Percentiles rank a stretch among this genome's conserved stretches.
phyloP scores from a whole-genome alignment of 2,888 invertebrate genomes.

The Chromoteleia sp. region DNA sequence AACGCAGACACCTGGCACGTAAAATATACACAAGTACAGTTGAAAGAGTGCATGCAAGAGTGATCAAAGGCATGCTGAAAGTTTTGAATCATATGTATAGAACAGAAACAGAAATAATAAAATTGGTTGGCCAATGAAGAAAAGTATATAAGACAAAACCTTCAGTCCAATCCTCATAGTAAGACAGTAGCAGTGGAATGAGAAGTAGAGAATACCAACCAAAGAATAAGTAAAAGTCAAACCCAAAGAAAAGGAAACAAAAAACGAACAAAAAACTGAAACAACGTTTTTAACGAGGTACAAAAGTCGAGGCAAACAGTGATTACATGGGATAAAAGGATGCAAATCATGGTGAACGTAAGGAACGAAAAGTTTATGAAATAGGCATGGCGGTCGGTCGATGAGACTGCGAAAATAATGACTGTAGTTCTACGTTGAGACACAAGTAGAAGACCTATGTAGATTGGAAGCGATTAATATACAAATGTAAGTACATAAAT shows the following conservation, averaged over 20 bases:
- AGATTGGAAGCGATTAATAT: slow-evolving; percentile 76
- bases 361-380: slow-evolving; percentile 62
- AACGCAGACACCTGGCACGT: background rate
- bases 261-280: slow-evolving; percentile 52
- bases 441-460: slow-evolving; percentile 72
- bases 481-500: slow-evolving; percentile 71
- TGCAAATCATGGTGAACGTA: slow-evolving; percentile 61
- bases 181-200: slow-evolving; percentile 82
- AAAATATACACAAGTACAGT: slow-evolving; percentile 12
- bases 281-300: slow-evolving; percentile 22
- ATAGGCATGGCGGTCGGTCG: slow-evolving; percentile 66
- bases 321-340: slow-evolving; percentile 24
- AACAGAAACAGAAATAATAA: slow-evolving; percentile 67
- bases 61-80: slow-evolving; percentile 59
- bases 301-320: slow-evolving; percentile 60
- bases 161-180: slow-evolving; percentile 84
- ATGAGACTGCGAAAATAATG: slow-evolving; percentile 69
- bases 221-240: slow-evolving; percentile 67
- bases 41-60: slow-evolving; percentile 49
- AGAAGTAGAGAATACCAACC: slow-evolving; percentile 72
- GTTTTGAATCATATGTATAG: slow-evolving; percentile 56
- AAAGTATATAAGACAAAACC: slow-evolving; percentile 81
- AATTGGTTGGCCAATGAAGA: slow-evolving; percentile 77
- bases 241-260: slow-evolving; percentile 51
- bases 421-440: slow-evolving; percentile 55